These are phyloP conservation scores for Aporrectodea caliginosa DNA, from an alignment of 1,140 invertebrate species.

Conservation along the genomic window DNA sequence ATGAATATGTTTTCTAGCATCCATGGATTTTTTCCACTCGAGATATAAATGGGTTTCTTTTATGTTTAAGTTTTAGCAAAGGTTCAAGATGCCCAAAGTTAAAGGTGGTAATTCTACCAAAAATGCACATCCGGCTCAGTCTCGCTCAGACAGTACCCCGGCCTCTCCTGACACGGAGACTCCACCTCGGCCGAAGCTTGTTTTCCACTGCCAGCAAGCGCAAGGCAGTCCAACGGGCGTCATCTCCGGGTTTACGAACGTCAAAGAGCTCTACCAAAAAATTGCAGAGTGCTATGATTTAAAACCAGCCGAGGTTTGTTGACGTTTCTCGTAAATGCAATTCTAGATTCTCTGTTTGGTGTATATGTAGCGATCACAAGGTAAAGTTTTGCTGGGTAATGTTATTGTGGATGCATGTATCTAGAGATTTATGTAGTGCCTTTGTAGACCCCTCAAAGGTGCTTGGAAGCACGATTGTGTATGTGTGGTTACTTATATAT, in stretches of 20 bases:
- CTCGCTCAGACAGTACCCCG: neutral
- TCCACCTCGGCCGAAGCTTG: slow-evolving; percentile 64
- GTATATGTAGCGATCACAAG: too few relatives aligned
- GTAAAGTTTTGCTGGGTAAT: too few relatives aligned
- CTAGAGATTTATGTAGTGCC: too few relatives aligned
- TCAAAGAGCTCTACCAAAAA: slow-evolving; percentile 90
- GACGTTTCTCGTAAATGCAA: too few relatives aligned
- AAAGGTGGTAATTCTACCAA: neutral
- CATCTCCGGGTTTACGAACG: slow-evolving; percentile 90
- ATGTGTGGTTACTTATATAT: too few relatives aligned
- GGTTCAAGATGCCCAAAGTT: neutral
- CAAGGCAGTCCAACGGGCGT: slow-evolving; percentile 91
- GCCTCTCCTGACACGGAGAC: neutral
- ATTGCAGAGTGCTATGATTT: slow-evolving; percentile 94
- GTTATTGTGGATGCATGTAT: too few relatives aligned
- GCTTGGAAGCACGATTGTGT: too few relatives aligned
- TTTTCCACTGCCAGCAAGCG: slow-evolving; percentile 94
- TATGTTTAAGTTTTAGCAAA: neutral
- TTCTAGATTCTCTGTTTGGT: too few relatives aligned
- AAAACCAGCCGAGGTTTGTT: slow-evolving; percentile 51
- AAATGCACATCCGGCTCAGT: neutral
- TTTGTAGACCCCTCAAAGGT: too few relatives aligned
- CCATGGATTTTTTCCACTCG: neutral
- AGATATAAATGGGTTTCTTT: neutral
- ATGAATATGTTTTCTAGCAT: neutral